Base-by-base conservation (phyloP, 2,888 invertebrate genomes). In the Physocephala rufipes region DNA sequence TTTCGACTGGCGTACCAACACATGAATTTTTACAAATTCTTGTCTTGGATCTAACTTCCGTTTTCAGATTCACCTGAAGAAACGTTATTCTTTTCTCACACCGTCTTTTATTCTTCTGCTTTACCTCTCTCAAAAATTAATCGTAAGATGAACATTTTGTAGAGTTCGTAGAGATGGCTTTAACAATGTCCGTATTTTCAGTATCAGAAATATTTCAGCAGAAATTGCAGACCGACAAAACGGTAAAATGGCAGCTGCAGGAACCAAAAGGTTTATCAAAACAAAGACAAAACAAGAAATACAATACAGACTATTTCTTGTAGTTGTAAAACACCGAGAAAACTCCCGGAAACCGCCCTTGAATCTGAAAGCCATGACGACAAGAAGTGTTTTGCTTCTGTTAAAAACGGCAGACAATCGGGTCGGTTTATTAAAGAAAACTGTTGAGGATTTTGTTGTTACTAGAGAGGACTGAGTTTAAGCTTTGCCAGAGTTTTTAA, bases 341-440 rank as follows among this genome's bases (percentile, higher is more conserved):
- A 53, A 24, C 28, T 26, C 13, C 21, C 53, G 53, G n/a, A 21
- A 53, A 21, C 53, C 53, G 15, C 16, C 28, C 28, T 13, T 26
- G 26, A 58, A 9, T 3, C 24, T 26, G 28, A 21, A 7, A 58
- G 13, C 24, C 15, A 28, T 26, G 24, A 15, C 58, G 58, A 24
- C 58, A 58, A 58, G 58, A 13, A 26, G 58, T n/a, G 19, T n/a
- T 49, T 15, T 49, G 49, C 58, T 28, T 58, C 26, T 24, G 58
- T 24, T 58, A 15, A 7, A 55, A n/a, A 55, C 36, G 36, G 36
- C 36, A 36, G 36, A 36, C 5, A 9, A 36, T 36, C 36, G 36
- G 36, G 5, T 36, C 36, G 9, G 36, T 7, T 36, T 4, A 9
- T 36, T 36, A 7, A 9, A 36, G 9, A 36, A 36, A 4, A 36